Evolutionary conservation across 2,888 invertebrate species (phyloP), one percentile per base, ranked within the genome.

Genomic region (Oxyteleia sp.): DNA sequence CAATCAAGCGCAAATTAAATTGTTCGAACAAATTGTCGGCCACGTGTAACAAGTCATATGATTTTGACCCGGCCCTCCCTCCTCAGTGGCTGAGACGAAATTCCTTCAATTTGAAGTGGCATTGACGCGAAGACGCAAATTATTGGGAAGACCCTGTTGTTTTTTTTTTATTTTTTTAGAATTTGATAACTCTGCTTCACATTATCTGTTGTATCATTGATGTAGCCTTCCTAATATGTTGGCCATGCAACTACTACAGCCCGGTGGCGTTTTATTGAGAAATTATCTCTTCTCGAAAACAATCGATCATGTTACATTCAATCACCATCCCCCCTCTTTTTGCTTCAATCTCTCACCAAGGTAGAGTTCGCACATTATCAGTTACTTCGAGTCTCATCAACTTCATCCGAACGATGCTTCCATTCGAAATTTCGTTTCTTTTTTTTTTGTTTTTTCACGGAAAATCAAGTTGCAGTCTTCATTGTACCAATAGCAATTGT

Each of bases 241-340:
- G 90, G 91, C 90, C 93, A 92, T 92, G 92, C 92, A 92, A 90
- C 89, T 90, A 91, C 90, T 87, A 86, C 86, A 91, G 91, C 91
- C 90, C 93, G 93, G 93, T 88, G 93, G 93, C 93, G 92, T 93
- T 93, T 93, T 93, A 93, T 93, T 93, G 93, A 93, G 93, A 93
- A 92, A 90, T 90, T 82, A 87, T 89, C 89, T 88, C 85, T 87
- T 81, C 82, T 84, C 89, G 84, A 80, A 84, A 87, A 71, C 83
- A 82, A 85, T 74, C 80, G 82, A 84, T 81, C 72, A 71, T 72
- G 35, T 68, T 68, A 66, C 29, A 55, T 4, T 45, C 47, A 59
- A 59, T 79, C 53, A 29, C 32, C 86, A 78, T 71, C 84, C 85
- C 83, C 87, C 86, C 86, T 84, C 85, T 85, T 86, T 84, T 84